These are phyloP conservation scores for Myripristis jacobus DNA, from an alignment of 2,797 vertebrate genomes.

Conservation along the genomic window DNA sequence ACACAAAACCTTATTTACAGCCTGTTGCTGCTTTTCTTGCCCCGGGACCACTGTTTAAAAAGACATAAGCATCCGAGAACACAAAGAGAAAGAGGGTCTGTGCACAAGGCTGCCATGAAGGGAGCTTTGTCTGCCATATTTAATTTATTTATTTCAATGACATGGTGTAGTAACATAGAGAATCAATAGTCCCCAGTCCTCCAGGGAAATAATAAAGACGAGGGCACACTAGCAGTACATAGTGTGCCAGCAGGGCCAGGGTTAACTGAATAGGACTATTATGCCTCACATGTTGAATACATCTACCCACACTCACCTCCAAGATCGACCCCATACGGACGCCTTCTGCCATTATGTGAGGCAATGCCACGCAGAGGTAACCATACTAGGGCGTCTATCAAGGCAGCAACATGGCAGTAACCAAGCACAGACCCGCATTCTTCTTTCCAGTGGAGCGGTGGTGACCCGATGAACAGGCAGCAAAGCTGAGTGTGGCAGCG, in stretches of 20 bases:
- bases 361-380: not conserved
- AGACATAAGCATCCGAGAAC: conserved; percentile 39
- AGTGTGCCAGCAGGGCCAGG: not conserved
- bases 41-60: conserved; percentile 40
- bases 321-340: not conserved
- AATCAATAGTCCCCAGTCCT: conserved; percentile 60
- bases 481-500: conserved; percentile 3
- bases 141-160: conserved; percentile 58
- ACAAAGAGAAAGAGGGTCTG: conserved; percentile 22
- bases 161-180: conserved; percentile 43
- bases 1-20: conserved; percentile 36
- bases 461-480: conserved; percentile 19
- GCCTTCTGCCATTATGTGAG: not conserved
- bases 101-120: conserved; percentile 33
- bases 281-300: conserved; percentile 27
- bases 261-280: conserved; percentile 17
- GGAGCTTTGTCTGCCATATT: conserved; percentile 47
- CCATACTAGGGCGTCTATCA: not conserved
- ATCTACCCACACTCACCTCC: conserved; percentile 22
- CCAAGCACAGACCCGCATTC: not conserved
- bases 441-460: conserved; percentile 7
- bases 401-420: conserved; percentile 8
- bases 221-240: conserved; percentile 4
- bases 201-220: conserved; percentile 41
- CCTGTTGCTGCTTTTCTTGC: conserved; percentile 34